Conservation (phyloP, 1,140 invertebrate species). For the Leptonema lineaticorne region DNA sequence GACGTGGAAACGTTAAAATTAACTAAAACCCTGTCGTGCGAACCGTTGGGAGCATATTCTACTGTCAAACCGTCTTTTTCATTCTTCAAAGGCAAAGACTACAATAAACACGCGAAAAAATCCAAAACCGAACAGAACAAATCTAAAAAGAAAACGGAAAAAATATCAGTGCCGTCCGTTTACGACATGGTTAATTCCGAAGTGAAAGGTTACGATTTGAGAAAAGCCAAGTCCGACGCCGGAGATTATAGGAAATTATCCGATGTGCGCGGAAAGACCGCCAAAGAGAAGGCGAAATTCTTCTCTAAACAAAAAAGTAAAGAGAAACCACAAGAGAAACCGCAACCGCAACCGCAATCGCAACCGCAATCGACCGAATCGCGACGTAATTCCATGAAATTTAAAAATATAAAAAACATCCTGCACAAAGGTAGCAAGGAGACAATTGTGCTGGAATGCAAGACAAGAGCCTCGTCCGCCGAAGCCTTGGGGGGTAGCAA, state of each 20-base stretch:
- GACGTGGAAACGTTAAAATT: not conserved
- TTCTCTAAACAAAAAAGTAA: slow-evolving; percentile 45
- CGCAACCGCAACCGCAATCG: too few species aligned
- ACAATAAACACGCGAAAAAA: not conserved
- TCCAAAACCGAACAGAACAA: slow-evolving; percentile 19
- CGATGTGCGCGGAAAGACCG: not conserved
- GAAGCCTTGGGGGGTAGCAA: slow-evolving; percentile 46
- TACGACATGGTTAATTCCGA: not conserved
- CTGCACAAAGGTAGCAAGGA: slow-evolving; percentile 33
- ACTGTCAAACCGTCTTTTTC: slow-evolving; percentile 28
- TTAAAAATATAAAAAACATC: slow-evolving; percentile 14
- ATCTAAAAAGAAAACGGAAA: slow-evolving; percentile 3
- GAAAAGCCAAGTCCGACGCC: not conserved
- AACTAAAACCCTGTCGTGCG: not conserved
- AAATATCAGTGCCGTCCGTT: not conserved
- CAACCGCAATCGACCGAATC: not conserved
- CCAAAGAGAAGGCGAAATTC: slow-evolving; percentile 36
- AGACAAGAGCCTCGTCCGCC: slow-evolving; percentile 45
- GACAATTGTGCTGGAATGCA: slow-evolving; percentile 47
- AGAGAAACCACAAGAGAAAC: slow-evolving; percentile 26
- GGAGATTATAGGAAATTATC: not conserved
- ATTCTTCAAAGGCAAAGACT: slow-evolving; percentile 35
- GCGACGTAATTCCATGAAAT: slow-evolving; percentile 27
- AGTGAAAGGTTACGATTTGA: slow-evolving; percentile 3
- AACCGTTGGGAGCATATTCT: not conserved